Evolutionary conservation across 92 coral and sea anemone genomes (phyloP).

Genomic region (Phenganax stokvisi): DNA sequence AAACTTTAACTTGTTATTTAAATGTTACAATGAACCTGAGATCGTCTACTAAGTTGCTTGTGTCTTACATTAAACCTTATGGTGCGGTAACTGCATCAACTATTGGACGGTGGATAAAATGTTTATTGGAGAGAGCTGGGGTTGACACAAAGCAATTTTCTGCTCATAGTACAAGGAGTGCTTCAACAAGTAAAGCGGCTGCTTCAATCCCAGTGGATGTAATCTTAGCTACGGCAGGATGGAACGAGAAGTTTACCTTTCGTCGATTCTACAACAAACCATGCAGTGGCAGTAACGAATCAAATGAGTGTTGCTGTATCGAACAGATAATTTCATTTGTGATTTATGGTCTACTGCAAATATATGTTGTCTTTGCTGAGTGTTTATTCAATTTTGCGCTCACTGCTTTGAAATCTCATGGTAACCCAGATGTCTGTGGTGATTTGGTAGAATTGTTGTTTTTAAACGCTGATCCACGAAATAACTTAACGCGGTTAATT

Average conservation of each 20-base stretch:
- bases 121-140: too few species aligned
- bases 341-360: too few species aligned
- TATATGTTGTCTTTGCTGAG: too few species aligned
- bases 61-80: constrained; percentile 49
- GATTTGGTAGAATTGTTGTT: too few species aligned
- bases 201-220: constrained; percentile 1
- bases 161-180: too few species aligned
- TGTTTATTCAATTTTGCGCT: too few species aligned
- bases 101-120: constrained; percentile 27
- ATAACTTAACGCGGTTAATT: too few species aligned
- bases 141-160: too few species aligned
- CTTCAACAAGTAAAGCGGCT: too few species aligned
- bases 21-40: constrained; percentile 26
- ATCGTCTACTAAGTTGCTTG: constrained; percentile 39
- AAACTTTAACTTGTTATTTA: neutral
- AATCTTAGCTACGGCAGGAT: constrained; percentile 45
- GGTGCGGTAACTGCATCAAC: constrained; percentile 45
- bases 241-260: constrained; percentile 58
- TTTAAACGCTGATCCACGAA: too few species aligned
- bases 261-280: constrained; percentile 38
- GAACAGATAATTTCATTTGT: neutral
- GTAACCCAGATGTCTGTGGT: too few species aligned
- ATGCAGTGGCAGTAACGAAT: constrained; percentile 34
- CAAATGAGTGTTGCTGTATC: constrained; percentile 18
- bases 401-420: too few species aligned